Evolutionary conservation across 1,140 invertebrate genomes (phyloP), one percentile per base, ranked within the genome.

Genomic region (Cardiocondyla obscurior): DNA sequence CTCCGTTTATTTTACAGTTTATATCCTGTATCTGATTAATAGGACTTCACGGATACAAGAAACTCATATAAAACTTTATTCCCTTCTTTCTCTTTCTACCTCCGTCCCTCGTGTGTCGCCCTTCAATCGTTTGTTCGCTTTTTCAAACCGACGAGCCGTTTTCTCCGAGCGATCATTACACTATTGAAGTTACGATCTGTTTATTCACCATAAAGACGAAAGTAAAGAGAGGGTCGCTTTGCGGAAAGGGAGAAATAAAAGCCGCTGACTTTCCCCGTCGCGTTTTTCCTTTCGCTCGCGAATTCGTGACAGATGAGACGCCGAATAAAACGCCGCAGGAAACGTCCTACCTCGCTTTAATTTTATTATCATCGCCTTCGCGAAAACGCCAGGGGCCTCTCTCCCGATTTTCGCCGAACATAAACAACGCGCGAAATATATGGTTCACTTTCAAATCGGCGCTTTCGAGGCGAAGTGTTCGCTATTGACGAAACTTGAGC

Each of bases 161-260:
- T 69, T 72, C 77, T 28, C 42, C 39, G 77, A 58, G 19, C 77
- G 72, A 82, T 85, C 83, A 85, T 86, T 85, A 86, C 81, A 55
- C 79, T 83, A 83, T 83, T 76, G 67, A 49, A 85, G 73, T 85
- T 85, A 87, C 81, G 84, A 87, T 7, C 81, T 69, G 84, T 85
- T 87, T 87, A 85, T 79, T 85, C 74, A 64, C 73, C 67, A 74
- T 85, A 81, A 85, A 87, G 72, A 72, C 42, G 51, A 25, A 46
- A 70, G 42, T 6, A 49, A 8, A 46, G 36, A 42, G 64, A 76
- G 39, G 19, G 16, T 25, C 57, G 12, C 19, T 39, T 70, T 57
- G 55, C 2, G 16, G 6, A 42, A 64, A 57, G 55, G 10, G 28
- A 55, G 46, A 84, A 81, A 72, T 84, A 81, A 81, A 73, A 22